Conservation (phyloP, 2,797 vertebrate genomes). For the Bradypus variegatus region DNA sequence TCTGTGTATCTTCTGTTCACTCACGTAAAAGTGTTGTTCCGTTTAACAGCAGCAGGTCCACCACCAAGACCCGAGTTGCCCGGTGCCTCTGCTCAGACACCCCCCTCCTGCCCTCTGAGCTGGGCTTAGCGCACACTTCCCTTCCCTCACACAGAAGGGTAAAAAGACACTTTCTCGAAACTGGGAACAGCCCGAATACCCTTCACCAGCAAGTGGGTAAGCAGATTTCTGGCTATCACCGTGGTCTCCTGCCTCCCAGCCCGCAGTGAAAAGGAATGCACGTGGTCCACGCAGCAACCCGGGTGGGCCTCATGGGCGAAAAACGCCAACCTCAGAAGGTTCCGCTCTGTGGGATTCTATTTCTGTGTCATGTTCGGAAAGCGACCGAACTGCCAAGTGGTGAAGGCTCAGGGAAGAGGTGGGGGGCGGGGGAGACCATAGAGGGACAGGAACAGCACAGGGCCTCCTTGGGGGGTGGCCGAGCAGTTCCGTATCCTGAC, state of each 20-base stretch:
- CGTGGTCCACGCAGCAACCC: background rate
- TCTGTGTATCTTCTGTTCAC: background rate
- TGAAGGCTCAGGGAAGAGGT: background rate
- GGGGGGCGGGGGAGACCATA: background rate
- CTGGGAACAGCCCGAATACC: background rate
- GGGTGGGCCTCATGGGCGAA: background rate
- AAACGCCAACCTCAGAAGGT: background rate
- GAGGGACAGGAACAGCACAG: background rate
- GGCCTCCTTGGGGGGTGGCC: too few species aligned
- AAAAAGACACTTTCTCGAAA: too few species aligned
- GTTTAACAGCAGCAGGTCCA: background rate
- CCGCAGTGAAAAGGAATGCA: background rate
- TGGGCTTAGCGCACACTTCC: too few species aligned
- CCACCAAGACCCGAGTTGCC: too few species aligned
- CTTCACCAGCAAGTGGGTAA: background rate
- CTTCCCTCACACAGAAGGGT: too few species aligned
- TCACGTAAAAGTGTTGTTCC: background rate
- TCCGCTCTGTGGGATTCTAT: background rate
- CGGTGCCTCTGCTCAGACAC: too few species aligned
- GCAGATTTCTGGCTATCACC: background rate
- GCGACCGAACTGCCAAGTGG: background rate
- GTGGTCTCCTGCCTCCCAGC: background rate
- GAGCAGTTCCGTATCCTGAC: background rate
- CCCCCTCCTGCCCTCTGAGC: too few species aligned
- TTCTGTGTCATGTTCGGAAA: background rate